Evolutionary conservation across 2,113 vertebrate species (phyloP).

Genomic region (Dicerorhinus sumatrensis): DNA sequence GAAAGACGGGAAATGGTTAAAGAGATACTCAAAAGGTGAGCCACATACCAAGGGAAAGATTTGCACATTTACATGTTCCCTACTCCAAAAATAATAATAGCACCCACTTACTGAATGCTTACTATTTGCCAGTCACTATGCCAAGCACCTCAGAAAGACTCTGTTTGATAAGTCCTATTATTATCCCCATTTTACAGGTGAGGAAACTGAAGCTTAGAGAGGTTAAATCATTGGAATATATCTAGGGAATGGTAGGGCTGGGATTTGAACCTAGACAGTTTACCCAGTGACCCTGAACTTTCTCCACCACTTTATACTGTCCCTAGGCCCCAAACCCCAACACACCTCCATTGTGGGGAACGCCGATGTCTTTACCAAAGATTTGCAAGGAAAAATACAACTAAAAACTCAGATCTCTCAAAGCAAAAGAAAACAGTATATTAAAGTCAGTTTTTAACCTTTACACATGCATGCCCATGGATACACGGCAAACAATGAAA

Average conservation of each 20-base stretch:
- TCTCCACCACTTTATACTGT: not conserved
- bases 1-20: not conserved
- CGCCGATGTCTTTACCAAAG: not conserved
- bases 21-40: not conserved
- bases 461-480: not conserved
- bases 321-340: not conserved
- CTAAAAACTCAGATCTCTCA: not conserved
- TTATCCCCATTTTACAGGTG: not conserved
- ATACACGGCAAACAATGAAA: slow-evolving; percentile 32
- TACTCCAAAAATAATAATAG: not conserved
- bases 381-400: slow-evolving; percentile 19
- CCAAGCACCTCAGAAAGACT: not conserved
- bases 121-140: not conserved
- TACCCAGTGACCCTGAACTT: not conserved
- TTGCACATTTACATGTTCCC: not conserved
- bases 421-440: not conserved
- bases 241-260: not conserved
- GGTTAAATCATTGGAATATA: not conserved
- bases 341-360: not conserved
- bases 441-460: slow-evolving; percentile 40
- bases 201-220: not conserved
- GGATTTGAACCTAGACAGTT: not conserved
- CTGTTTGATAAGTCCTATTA: not conserved
- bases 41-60: not conserved
- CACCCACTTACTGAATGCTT: not conserved